Base-by-base conservation (phyloP, 2,888 invertebrate genomes). In the Bhutanitis thaidina region DNA sequence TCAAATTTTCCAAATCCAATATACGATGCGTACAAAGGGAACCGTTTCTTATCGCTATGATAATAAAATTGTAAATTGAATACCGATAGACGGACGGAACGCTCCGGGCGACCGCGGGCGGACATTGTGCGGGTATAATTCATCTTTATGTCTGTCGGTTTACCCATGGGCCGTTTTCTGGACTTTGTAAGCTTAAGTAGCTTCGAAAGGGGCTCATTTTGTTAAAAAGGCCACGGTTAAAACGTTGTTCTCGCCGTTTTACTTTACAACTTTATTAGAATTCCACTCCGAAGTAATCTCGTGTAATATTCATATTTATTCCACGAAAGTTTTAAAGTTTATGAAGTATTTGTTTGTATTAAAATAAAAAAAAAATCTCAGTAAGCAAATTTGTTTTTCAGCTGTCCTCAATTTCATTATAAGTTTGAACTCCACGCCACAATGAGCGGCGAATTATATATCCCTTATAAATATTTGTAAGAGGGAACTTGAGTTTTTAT, bases 171-270 rank as follows among this genome's bases (percentile, higher is more conserved):
- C 55, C 14, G 52, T 55, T 61, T 61, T 56, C 54, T 49, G 50
- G 59, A 57, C 59, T 61, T 60, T 57, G 56, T 59, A 49, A 44
- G 59, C 52, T 60, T 59, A 60, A 64, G 59, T 59, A 60, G 58
- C 57, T 50, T 38, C 51, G 47, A 35, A 55, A 59, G 50, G 54
- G 55, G 45, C 49, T 52, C 54, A 54, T 58, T 61, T 57, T 56
- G 59, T 53, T 57, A 51, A 56, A 60, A 57, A 59, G 20, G 41
- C 41, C 20, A 36, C 46, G 15, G 30, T 36, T 29, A 25, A 15
- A 43, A 29, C 29, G 32, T 27, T 16, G 39, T 39, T 49, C 36
- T 10, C 34, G 16, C 35, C 16, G 9, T 32, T 32, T 32, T n/a
- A n/a, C 30, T 50, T 15, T 10, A 44, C 43, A 32, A 13, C 20